These are phyloP conservation scores for Piezodorus guildinii DNA, from an alignment of 1,140 invertebrate species.

Conservation along the genomic window DNA sequence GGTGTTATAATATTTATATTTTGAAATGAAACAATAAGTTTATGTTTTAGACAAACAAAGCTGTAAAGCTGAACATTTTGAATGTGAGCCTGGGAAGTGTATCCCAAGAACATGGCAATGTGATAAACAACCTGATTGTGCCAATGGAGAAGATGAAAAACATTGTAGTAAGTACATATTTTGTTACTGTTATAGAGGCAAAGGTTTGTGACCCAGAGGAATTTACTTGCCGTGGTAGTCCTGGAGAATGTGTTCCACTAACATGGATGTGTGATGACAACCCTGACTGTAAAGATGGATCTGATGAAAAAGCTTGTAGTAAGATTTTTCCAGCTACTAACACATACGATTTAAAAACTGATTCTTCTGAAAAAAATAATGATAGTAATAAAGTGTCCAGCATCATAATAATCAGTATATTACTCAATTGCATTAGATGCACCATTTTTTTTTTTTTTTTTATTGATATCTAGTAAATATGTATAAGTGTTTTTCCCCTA, in stretches of 20 bases:
- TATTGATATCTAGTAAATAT: too few relatives aligned
- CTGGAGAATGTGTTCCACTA: conserved; percentile 40
- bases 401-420: too few relatives aligned
- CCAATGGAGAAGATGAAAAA: conserved; percentile 36
- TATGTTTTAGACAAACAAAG: conserved; percentile 16
- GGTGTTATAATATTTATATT: too few relatives aligned
- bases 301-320: conserved; percentile 72
- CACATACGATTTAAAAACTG: neutral
- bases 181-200: conserved; percentile 44
- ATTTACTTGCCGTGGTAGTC: conserved; percentile 65
- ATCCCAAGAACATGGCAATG: conserved; percentile 64
- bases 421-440: neutral
- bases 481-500: too few relatives aligned
- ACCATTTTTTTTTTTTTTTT: too few relatives aligned
- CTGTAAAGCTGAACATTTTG: conserved; percentile 12
- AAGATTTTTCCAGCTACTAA: conserved; percentile 40
- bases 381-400: neutral
- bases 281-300: conserved; percentile 46
- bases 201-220: conserved; percentile 74
- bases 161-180: conserved; percentile 31
- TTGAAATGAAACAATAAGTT: too few relatives aligned
- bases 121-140: conserved; percentile 63
- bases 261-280: conserved; percentile 46
- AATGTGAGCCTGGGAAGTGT: conserved; percentile 41
- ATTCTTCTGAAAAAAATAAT: neutral